Conservation (phyloP, 1,140 invertebrate genomes). For the Cherax quadricarinatus region DNA sequence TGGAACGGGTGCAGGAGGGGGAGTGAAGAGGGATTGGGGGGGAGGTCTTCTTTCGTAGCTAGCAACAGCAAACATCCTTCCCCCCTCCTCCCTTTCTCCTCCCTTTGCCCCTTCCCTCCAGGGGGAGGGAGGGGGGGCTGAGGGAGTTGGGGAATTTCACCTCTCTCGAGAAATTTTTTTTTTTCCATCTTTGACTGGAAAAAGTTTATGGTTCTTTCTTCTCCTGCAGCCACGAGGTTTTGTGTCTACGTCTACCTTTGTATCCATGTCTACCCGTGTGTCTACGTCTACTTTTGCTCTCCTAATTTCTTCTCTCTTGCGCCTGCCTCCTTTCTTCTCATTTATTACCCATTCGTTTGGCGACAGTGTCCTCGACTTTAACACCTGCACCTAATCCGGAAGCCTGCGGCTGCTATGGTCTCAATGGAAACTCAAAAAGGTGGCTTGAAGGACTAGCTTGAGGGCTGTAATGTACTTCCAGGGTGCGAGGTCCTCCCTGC, state of each 20-base stretch:
- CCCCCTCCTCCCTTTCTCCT: not conserved
- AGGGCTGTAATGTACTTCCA: conserved; percentile 38
- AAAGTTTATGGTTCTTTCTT: conserved; percentile 56
- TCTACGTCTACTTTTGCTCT: conserved; percentile 29
- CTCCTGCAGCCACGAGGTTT: conserved; percentile 41
- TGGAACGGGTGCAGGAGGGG: too few relatives aligned
- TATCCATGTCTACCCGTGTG: not conserved
- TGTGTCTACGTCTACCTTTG: conserved; percentile 16
- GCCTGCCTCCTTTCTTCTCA: conserved; percentile 38
- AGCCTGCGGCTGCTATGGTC: conserved; percentile 47
- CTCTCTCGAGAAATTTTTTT: not conserved
- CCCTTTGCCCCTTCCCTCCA: not conserved
- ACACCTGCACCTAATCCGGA: conserved; percentile 68
- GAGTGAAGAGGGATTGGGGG: too few relatives aligned
- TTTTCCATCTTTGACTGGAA: not conserved
- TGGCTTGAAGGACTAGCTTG: conserved; percentile 32
- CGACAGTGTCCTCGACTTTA: conserved; percentile 63
- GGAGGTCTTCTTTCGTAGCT: not conserved
- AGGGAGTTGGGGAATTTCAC: not conserved
- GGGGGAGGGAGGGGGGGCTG: not conserved
- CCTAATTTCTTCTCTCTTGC: conserved; percentile 14
- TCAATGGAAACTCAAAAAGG: conserved; percentile 53
- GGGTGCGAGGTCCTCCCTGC: too few relatives aligned
- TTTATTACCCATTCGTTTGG: conserved; percentile 65
- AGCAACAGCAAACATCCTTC: not conserved